These are phyloP conservation scores for Eptesicus fuscus DNA, from an alignment of 2,113 vertebrate genomes.

Conservation along the genomic window DNA sequence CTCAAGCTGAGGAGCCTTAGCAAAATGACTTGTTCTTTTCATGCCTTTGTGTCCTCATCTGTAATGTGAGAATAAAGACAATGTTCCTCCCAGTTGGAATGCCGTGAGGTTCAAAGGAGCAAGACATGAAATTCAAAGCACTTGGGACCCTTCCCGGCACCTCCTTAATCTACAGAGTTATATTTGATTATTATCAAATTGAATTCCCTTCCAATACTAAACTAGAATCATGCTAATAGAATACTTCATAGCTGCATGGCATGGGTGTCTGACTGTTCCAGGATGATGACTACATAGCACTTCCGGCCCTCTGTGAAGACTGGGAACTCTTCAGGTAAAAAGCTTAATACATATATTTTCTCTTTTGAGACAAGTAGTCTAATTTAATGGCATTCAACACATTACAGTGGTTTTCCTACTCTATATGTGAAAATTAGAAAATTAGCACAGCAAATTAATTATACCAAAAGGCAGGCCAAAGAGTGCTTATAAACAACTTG, in stretches of 20 bases:
- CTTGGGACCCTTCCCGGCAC: not conserved
- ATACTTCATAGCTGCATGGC: rapidly evolving
- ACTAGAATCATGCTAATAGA: not conserved
- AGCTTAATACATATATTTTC: not conserved
- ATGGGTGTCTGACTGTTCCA: not conserved
- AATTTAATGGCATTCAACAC: not conserved
- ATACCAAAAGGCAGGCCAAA: not conserved
- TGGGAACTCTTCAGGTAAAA: not conserved
- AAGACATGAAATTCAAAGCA: not conserved
- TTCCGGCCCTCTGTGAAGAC: not conserved
- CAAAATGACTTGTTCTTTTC: not conserved
- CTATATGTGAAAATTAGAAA: not conserved
- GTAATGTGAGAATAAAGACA: not conserved
- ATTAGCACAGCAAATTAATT: conserved; percentile 9
- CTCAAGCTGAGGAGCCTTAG: not conserved
- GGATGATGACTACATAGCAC: rapidly evolving
- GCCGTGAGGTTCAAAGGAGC: not conserved
- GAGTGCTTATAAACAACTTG: not conserved
- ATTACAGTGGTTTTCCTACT: not conserved
- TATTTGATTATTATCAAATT: not conserved
- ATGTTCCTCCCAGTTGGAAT: too few relatives aligned
- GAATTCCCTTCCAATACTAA: not conserved
- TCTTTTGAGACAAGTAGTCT: not conserved
- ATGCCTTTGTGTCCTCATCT: not conserved
- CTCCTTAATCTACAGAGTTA: not conserved